Base-by-base conservation (phyloP, 2,113 vertebrate species). In the Donacobius atricapilla region DNA sequence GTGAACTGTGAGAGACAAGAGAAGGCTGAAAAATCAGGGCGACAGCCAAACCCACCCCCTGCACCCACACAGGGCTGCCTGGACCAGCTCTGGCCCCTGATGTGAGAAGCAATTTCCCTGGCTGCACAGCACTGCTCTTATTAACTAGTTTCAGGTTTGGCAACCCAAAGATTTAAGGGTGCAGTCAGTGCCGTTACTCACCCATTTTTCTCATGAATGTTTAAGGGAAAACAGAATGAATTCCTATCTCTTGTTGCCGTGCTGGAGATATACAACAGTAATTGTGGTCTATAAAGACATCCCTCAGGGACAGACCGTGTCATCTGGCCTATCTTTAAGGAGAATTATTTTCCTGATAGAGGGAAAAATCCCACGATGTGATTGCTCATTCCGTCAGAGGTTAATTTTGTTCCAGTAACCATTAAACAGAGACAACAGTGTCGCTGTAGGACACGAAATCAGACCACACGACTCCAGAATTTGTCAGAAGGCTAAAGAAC, bases 121-220 rank as follows among this genome's bases (percentile, higher is more conserved):
- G 15, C 84, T 93, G 50, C 82, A 83, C 68, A 86, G 60, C 54
- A 1, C 70, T 50, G 47, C 21, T 61, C 39, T 91, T 73, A 68
- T 48, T 83, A 88, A 96, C 63, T 31, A 3, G 33, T 77, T 94
- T 25, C 33, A 40, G 47, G 82, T 91, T 90, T 88, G 91, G 91
- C 93, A 95, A 44, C 13, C 47, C 60, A 23, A 60, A 87, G 95
- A 94, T 95, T 91, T 84, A 95, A 95, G 48, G 44, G 83, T 27
- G 51, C 69, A 66, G 87, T 4, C 47, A 9, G 44, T 17, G 69
- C 83, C 64, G 25, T 97, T 75, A 48, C 56, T 96, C 93, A 96
- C 71, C 79, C 82, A 77, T 93, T 95, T 96, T 94, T 94, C 92
- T 92, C 96, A 92, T 93, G 90, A 96, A 94, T 93, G 93, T 93